Percentiles rank a stretch among this genome's conserved stretches.
These are phyloP conservation scores for Orientallactaga sibirica DNA, from an alignment of 2,797 vertebrate species.

Conservation along the genomic window DNA sequence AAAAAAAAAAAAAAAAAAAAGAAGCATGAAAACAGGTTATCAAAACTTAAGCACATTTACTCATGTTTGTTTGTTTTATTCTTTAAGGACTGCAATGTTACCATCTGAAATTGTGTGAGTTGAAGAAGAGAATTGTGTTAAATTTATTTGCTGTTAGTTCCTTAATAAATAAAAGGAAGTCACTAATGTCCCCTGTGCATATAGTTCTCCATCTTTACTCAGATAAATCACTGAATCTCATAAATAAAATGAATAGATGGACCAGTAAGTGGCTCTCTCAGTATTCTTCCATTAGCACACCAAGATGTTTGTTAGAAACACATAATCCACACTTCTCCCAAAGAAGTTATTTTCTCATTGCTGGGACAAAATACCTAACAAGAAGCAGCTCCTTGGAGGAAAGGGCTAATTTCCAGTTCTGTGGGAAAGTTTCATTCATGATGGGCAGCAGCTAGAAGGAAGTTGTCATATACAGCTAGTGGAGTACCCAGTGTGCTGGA, in stretches of 20 bases:
- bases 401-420: too few species aligned
- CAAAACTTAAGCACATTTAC: neutral
- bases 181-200: neutral
- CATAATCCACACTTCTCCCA: accelerated
- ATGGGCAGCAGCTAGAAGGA: too few species aligned
- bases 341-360: neutral
- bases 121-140: conserved; percentile 26
- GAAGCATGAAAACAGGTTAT: neutral
- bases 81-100: neutral
- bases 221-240: neutral
- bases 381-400: too few species aligned
- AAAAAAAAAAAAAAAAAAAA: too few species aligned
- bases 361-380: too few species aligned
- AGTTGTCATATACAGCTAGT: too few species aligned
- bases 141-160: neutral
- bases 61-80: conserved; percentile 20
- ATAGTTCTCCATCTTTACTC: neutral
- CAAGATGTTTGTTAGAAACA: neutral
- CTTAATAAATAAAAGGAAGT: neutral
- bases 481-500: too few species aligned
- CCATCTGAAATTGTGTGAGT: neutral
- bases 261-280: neutral
- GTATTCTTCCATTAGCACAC: neutral
- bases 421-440: too few species aligned
- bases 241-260: neutral